A percentile compares a stretch with the other conserved stretches of the same genome.
phyloP scores from a whole-genome alignment of 2,113 vertebrate genomes.

The Syngnathus floridae region DNA sequence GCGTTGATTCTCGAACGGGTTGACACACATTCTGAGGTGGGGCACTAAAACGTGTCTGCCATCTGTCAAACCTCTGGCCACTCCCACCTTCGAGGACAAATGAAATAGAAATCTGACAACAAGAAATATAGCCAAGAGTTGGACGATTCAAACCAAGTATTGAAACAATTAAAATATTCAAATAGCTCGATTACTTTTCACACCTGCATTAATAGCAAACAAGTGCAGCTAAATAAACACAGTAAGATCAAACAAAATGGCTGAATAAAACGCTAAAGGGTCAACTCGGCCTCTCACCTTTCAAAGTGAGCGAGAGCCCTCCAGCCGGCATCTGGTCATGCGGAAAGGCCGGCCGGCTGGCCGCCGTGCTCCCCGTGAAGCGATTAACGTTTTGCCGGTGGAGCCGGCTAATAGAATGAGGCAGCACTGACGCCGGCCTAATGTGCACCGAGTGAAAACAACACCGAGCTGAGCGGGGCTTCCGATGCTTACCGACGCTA shows the following conservation, averaged over 20 bases:
- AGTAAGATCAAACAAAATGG: background rate
- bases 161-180: background rate
- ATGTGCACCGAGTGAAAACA: slow-evolving; percentile 60
- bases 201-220: background rate
- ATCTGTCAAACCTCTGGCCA: slow-evolving; percentile 53
- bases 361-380: slow-evolving; percentile 37
- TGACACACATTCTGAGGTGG: slow-evolving; percentile 53
- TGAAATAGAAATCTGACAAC: background rate
- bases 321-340: slow-evolving; percentile 33
- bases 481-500: slow-evolving; percentile 39
- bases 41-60: slow-evolving; percentile 37
- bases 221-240: background rate
- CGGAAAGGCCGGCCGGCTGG: slow-evolving; percentile 35
- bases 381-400: slow-evolving; percentile 58
- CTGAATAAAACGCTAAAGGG: background rate
- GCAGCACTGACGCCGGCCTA: slow-evolving; percentile 45
- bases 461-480: slow-evolving; percentile 30
- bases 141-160: too few species aligned
- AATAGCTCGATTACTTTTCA: background rate
- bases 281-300: background rate
- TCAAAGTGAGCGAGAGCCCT: background rate
- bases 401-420: slow-evolving; percentile 59
- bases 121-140: too few species aligned
- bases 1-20: slow-evolving; percentile 12
- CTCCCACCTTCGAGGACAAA: slow-evolving; percentile 10